These are phyloP conservation scores for Limnephilus rhombicus DNA, from an alignment of 2,888 invertebrate genomes.

Conservation along the genomic window DNA sequence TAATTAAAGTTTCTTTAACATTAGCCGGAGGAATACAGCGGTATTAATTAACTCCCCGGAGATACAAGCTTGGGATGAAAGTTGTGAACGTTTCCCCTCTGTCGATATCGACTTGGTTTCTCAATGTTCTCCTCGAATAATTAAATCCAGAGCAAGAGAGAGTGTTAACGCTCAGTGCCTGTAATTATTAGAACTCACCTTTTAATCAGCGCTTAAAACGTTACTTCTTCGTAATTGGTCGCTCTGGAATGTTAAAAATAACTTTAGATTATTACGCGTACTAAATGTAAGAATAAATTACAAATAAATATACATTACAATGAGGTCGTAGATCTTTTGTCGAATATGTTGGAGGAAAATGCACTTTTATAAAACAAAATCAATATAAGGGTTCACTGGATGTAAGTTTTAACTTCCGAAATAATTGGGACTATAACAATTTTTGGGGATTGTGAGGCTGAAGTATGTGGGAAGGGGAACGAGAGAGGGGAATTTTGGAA, in stretches of 20 bases:
- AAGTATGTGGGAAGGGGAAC: too few species aligned
- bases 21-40: background rate
- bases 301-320: too few species aligned
- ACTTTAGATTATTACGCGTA: background rate
- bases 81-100: background rate
- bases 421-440: too few species aligned
- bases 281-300: background rate
- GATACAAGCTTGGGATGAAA: background rate
- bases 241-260: background rate
- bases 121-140: background rate
- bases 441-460: too few species aligned
- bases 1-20: constrained; percentile 34
- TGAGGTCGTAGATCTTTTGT: too few species aligned
- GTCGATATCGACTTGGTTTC: too few species aligned
- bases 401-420: too few species aligned
- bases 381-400: too few species aligned
- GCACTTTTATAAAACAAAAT: too few species aligned
- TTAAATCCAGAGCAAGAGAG: background rate
- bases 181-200: background rate
- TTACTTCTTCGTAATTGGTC: background rate
- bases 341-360: too few species aligned
- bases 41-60: background rate
- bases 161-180: background rate
- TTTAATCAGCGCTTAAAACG: background rate
- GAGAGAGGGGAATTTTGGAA: too few species aligned